These are phyloP conservation scores for Hesperophylax magnus DNA, from an alignment of 1,140 invertebrate species.

Conservation along the genomic window DNA sequence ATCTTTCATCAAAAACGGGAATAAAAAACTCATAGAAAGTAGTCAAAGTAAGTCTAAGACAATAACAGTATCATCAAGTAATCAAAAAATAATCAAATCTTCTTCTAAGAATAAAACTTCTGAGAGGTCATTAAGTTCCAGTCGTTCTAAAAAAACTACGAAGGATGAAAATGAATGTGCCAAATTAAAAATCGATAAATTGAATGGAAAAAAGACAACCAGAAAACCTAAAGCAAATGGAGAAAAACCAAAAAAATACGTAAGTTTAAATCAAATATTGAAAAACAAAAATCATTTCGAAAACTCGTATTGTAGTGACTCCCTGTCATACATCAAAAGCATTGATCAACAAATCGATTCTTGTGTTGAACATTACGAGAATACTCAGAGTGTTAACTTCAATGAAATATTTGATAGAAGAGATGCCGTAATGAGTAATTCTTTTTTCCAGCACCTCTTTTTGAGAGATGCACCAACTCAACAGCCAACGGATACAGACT, in stretches of 20 bases:
- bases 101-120: constrained; percentile 8
- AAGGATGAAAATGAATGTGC: constrained; percentile 29
- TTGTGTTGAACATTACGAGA: constrained; percentile 51
- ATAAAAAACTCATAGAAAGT: background rate
- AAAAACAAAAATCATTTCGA: constrained; percentile 31
- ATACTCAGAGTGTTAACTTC: constrained; percentile 59
- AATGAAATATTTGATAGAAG: constrained; percentile 72
- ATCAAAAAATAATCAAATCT: constrained; percentile 4
- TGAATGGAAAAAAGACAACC: constrained; percentile 28
- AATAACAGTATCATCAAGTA: background rate
- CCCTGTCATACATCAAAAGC: constrained; percentile 55
- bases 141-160: constrained; percentile 9
- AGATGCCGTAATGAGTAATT: constrained; percentile 73
- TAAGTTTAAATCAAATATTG: constrained; percentile 27
- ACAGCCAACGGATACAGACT: constrained; percentile 51
- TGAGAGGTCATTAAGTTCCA: background rate
- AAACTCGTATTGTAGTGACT: background rate
- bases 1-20: background rate
- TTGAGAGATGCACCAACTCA: constrained; percentile 66
- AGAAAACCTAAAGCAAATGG: constrained; percentile 33
- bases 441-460: constrained; percentile 81
- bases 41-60: constrained; percentile 4
- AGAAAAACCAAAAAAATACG: constrained; percentile 36
- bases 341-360: constrained; percentile 55
- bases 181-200: constrained; percentile 37